A percentile compares a stretch with the other conserved stretches of the same genome.
These are phyloP conservation scores for Ganaspis brasiliensis DNA, from an alignment of 2,888 invertebrate species.

Conservation along the genomic window DNA sequence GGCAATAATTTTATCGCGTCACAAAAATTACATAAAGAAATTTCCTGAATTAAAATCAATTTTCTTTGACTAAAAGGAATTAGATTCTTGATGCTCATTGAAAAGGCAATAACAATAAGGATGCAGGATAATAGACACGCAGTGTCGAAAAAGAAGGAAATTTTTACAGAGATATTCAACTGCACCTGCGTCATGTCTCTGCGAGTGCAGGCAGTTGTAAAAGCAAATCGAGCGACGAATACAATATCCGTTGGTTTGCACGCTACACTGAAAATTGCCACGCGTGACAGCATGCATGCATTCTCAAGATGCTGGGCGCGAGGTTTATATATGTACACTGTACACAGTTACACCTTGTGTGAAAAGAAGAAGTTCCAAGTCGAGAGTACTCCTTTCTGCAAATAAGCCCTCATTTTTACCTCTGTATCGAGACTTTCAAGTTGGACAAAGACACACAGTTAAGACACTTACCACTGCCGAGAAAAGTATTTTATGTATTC, in stretches of 20 bases:
- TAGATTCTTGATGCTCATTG: too few relatives aligned
- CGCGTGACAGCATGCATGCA: slow-evolving; percentile 57
- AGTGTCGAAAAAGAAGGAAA: neutral
- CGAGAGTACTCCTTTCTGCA: slow-evolving; percentile 4
- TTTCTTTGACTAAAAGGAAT: too few relatives aligned
- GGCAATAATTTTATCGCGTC: too few relatives aligned
- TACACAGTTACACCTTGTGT: slow-evolving; percentile 25
- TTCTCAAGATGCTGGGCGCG: slow-evolving; percentile 30
- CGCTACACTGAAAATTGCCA: slow-evolving; percentile 62
- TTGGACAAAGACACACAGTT: neutral
- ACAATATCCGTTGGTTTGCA: slow-evolving; percentile 63
- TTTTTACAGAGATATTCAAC: neutral
- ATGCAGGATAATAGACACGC: neutral
- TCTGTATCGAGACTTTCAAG: neutral
- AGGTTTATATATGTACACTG: slow-evolving; percentile 1
- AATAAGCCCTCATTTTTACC: slow-evolving; percentile 21
- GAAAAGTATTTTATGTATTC: neutral
- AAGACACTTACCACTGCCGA: neutral
- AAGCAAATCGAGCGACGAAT: slow-evolving; percentile 57
- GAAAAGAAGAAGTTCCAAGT: slow-evolving; percentile 34
- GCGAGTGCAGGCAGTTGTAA: slow-evolving; percentile 48
- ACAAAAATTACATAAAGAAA: too few relatives aligned
- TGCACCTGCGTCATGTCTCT: slow-evolving; percentile 36
- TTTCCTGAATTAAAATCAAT: too few relatives aligned
- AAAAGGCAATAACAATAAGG: neutral